phyloP scores from a whole-genome alignment of 2,888 invertebrate genomes.

The Thyatira batis region DNA sequence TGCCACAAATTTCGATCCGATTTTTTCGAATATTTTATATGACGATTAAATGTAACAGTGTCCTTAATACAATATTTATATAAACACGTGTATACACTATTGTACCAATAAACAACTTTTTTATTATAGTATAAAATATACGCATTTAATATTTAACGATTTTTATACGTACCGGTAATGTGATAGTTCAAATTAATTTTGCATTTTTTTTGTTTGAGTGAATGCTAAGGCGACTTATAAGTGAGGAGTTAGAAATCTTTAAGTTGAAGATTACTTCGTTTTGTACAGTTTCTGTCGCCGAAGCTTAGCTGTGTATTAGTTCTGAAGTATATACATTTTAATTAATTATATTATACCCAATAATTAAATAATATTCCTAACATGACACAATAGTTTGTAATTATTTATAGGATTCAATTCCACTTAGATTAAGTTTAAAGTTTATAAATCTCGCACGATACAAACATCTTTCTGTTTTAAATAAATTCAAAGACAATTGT shows the following conservation, averaged over 20 bases:
- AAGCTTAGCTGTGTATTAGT: not conserved
- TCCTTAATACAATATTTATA: constrained; percentile 24
- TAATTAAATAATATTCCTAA: constrained; percentile 8
- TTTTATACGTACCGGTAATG: constrained; percentile 51
- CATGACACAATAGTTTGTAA: constrained; percentile 41
- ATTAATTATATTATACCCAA: not conserved
- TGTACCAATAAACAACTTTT: constrained; percentile 16
- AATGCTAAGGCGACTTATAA: constrained; percentile 5
- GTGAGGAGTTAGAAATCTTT: not conserved
- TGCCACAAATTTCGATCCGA: constrained; percentile 36
- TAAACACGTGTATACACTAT: constrained; percentile 25
- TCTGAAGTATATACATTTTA: not conserved
- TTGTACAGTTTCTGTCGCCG: not conserved
- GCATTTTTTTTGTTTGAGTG: constrained; percentile 14
- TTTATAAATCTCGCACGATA: constrained; percentile 1
- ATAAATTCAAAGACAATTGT: constrained; percentile 22
- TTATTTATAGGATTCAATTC: constrained; percentile 35
- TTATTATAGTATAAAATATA: constrained; percentile 36
- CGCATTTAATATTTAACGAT: constrained; percentile 65
- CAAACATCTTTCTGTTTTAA: constrained; percentile 4
- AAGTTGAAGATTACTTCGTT: not conserved
- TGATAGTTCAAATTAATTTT: constrained; percentile 51
- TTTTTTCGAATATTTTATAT: constrained; percentile 38
- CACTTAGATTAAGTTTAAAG: constrained; percentile 19
- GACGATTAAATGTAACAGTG: constrained; percentile 33